These are phyloP conservation scores for Lochmaea capreae DNA, from an alignment of 2,888 invertebrate species.

Conservation along the genomic window DNA sequence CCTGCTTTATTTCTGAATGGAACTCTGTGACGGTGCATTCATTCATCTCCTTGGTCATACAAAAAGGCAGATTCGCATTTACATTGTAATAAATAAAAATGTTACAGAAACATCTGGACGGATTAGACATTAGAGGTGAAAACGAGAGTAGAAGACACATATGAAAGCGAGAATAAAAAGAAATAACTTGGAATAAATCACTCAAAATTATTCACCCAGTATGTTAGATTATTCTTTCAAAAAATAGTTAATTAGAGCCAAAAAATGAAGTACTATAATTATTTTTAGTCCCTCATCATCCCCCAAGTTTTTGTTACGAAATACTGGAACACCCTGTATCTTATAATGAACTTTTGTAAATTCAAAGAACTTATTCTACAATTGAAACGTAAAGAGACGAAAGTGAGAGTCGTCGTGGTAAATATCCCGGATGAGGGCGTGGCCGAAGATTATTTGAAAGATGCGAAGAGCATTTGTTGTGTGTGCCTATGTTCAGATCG, in stretches of 20 bases:
- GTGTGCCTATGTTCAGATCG: slow-evolving; percentile 7
- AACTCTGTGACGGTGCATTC: background rate
- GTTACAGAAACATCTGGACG: background rate
- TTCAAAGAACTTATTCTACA: background rate
- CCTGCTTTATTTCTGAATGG: background rate
- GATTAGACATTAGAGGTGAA: background rate
- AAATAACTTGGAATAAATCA: no score
- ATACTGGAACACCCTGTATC: no score
- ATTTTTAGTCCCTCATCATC: no score
- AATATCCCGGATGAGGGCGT: slow-evolving; percentile 37
- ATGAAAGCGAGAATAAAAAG: no score
- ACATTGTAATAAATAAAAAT: background rate
- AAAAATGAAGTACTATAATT: no score
- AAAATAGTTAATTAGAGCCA: no score
- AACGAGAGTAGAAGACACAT: no score
- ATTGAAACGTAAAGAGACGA: slow-evolving; percentile 2
- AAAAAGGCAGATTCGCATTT: background rate
- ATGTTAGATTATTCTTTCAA: no score
- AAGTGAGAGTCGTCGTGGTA: slow-evolving; percentile 22
- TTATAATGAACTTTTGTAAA: background rate
- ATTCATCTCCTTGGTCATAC: background rate
- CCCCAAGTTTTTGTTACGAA: no score
- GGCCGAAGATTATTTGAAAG: slow-evolving; percentile 15
- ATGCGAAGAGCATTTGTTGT: slow-evolving; percentile 7
- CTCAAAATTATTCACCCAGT: no score